Base-by-base conservation (phyloP, 2,113 vertebrate species). In the Calypte anna region DNA sequence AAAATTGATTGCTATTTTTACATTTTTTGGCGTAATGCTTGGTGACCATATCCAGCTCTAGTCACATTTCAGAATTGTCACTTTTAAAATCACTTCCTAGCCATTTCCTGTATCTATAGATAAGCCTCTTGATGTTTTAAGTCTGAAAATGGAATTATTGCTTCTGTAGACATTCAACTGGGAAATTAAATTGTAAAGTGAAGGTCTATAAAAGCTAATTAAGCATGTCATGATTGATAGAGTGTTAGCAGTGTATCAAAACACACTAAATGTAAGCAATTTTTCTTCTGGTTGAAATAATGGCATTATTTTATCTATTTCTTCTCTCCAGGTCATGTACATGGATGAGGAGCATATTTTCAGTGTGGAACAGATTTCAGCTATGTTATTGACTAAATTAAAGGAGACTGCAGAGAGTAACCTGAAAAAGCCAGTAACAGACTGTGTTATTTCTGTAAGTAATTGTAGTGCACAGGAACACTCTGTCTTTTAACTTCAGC, bases 381-480 rank as follows among this genome's bases (percentile, higher is more conserved):
- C 98, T 55, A 98, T 98, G 98, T 77, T 98, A 43, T n/a, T 98
- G 90, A 98, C 98, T 31, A 98, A 98, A 93, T 90, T 98, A 69
- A 98, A 98, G 89, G 98, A 98, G 90, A 98, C 98, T 48, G 98
- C 98, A 62, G 98, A 98, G 79, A 97, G 97, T 93, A 98, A 97
- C 82, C 96, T 98, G 55, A 98, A 98, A 96, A 98, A 98, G 73
- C 98, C 98, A 93, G 98, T 98, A 53, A 97, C 97, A 63, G 98
- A 98, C 89, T 98, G 98, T 96, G 98, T 98, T 97, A 98, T 98
- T 96, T 98, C 98, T 95, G 98, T 98, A 97, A 97, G 98, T 98
- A 95, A 87, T 82, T 92, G 82, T 91, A 82, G 55, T 64, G 64
- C 28, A n/a, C 16, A 30, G 88, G 78, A 84, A 76, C 75, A 27